A percentile compares a stretch with the other conserved stretches of the same genome.
Evolutionary conservation across 2,797 vertebrate genomes (phyloP).

Genomic region (Otolemur crassicaudatus): DNA sequence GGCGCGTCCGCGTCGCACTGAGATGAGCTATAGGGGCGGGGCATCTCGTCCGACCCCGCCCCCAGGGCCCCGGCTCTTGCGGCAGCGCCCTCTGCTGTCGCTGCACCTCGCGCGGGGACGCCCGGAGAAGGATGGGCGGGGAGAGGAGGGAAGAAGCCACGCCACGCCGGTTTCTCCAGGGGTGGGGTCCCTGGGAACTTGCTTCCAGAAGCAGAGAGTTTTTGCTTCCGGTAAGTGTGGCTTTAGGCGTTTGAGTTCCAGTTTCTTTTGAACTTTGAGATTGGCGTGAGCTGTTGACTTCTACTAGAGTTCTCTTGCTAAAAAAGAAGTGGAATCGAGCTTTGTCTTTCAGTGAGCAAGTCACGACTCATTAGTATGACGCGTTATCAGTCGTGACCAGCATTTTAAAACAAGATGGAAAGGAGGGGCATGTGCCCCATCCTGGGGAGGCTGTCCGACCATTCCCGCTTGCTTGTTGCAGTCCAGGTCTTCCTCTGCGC

Average conservation of each 20-base stretch:
- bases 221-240: rapidly evolving
- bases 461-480: background rate
- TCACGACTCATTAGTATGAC: background rate
- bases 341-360: background rate
- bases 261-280: too few species aligned
- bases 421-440: background rate
- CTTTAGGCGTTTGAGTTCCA: rapidly evolving
- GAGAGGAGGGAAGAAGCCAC: background rate
- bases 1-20: background rate
- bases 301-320: background rate
- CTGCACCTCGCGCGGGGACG: rapidly evolving
- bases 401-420: background rate
- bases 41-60: rapidly evolving
- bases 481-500: background rate
- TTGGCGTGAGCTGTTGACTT: background rate
- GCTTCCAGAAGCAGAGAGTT: rapidly evolving
- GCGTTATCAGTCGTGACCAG: background rate
- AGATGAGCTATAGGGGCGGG: background rate
- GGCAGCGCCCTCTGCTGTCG: background rate
- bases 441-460: background rate
- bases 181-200: rapidly evolving
- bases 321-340: background rate
- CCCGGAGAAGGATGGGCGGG: rapidly evolving
- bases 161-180: background rate
- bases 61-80: background rate